Evolutionary conservation across 1,140 invertebrate genomes (phyloP), one percentile per base, ranked within the genome.

Genomic region (Acyrthosiphon pisum): DNA sequence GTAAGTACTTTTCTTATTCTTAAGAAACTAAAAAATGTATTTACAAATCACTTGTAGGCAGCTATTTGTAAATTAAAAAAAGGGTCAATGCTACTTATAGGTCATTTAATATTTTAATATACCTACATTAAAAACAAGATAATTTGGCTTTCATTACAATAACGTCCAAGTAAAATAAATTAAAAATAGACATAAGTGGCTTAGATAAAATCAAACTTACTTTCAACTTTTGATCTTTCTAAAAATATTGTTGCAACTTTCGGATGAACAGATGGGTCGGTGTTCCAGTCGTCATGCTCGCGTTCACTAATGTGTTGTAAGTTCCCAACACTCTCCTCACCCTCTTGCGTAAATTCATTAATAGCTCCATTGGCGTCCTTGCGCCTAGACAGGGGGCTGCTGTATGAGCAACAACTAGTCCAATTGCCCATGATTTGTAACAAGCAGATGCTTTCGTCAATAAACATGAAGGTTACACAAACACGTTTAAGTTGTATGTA

Each of bases 281-380:
- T 96, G 94, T 99, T 98, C 94, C 97, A 97, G 95, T 99, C 99
- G 95, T 99, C 98, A 26, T 98, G 97, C 95, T 99, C 99, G 94
- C 99, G 96, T 96, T 99, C 99, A 95, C 98, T 99, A 94, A 99
- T 99, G 96, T 99, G 99, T 95, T 99, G 99, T 92, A 99, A 96
- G 96, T 99, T 99, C 94, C 97, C 97, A 91, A 97, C 96, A 95
- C 97, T 98, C 94, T 97, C 96, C 95, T 98, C 97, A 94, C 97
- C 96, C 94, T 98, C 96, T 9, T 96, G 96, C 91, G 97, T 95
- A 93, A 96, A 96, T 94, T 97, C 97, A 94, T 97, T 97, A 87
- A 96, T 95, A 44, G 96, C 96, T 6, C 95, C 95, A 30, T 94
- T 94, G 92, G 94, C 94, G 94, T 95, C 95, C 94, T 96, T 96